Percentiles rank a stretch among this genome's conserved stretches.
Conservation (phyloP, 1,140 invertebrate genomes). For the Nebria ingens region DNA sequence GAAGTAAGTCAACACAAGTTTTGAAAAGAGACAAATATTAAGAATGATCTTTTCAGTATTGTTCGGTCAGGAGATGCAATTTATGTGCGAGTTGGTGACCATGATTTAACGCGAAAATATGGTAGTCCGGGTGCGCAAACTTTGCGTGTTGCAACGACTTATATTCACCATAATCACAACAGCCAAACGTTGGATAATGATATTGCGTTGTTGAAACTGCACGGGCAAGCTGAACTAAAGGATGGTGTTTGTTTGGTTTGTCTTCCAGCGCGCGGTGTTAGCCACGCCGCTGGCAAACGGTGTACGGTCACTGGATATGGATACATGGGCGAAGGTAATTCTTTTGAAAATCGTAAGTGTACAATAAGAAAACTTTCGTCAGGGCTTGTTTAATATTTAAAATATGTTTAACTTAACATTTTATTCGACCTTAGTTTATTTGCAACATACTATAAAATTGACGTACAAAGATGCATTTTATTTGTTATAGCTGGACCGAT, state of each 20-base stretch:
- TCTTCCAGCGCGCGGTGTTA: slow-evolving; percentile 74
- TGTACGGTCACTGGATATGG: slow-evolving; percentile 91
- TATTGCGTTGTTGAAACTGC: slow-evolving; percentile 85
- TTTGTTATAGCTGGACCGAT: slow-evolving; percentile 70
- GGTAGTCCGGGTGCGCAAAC: slow-evolving; percentile 83
- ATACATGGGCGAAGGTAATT: slow-evolving; percentile 82
- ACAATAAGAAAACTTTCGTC: not conserved
- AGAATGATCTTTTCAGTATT: slow-evolving; percentile 50
- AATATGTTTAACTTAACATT: slow-evolving; percentile 4
- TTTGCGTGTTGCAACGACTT: slow-evolving; percentile 77
- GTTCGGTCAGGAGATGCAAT: slow-evolving; percentile 82
- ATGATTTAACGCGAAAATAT: slow-evolving; percentile 78
- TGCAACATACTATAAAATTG: no score
- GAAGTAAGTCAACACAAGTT: slow-evolving; percentile 57
- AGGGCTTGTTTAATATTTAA: not conserved
- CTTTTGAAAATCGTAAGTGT: not conserved
- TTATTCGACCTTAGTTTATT: not conserved
- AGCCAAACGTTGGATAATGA: slow-evolving; percentile 93
- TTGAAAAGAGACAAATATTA: slow-evolving; percentile 9
- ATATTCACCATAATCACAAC: slow-evolving; percentile 95
- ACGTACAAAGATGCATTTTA: no score
- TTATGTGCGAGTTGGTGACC: slow-evolving; percentile 86
- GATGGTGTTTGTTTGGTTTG: slow-evolving; percentile 77
- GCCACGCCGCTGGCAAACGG: slow-evolving; percentile 72
- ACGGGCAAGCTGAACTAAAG: slow-evolving; percentile 79